A percentile compares a stretch with the other conserved stretches of the same genome.
phyloP scores from a whole-genome alignment of 2,113 vertebrate genomes.

The Pitta sordida region DNA sequence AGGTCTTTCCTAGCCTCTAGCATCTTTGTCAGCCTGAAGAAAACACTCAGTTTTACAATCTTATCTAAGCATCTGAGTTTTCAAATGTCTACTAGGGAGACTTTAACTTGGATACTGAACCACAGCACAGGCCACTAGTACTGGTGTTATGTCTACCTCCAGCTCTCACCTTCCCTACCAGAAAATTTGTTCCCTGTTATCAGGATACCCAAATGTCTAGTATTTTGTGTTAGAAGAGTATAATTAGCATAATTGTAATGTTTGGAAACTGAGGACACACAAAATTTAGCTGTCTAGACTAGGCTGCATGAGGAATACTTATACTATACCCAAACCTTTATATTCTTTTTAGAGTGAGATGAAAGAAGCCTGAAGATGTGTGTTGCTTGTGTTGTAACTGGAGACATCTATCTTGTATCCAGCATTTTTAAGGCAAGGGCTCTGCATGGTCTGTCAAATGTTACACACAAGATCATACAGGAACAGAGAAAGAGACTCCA shows the following conservation, averaged over 20 bases:
- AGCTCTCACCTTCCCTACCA: not conserved
- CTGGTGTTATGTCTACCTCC: not conserved
- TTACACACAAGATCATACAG: not conserved
- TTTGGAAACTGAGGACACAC: not conserved
- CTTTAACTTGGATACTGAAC: not conserved
- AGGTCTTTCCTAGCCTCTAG: not conserved
- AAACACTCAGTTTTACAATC: not conserved
- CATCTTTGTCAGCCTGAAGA: not conserved
- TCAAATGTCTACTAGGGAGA: not conserved
- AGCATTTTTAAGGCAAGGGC: not conserved
- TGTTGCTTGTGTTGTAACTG: not conserved
- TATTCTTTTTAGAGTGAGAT: not conserved
- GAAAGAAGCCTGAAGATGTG: not conserved
- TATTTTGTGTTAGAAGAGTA: not conserved
- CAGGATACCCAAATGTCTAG: not conserved
- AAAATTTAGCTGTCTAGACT: not conserved
- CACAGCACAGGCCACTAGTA: not conserved
- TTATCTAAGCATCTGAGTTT: not conserved
- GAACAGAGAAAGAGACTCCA: not conserved
- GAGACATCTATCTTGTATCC: not conserved
- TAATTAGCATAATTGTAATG: not conserved
- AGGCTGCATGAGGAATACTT: not conserved
- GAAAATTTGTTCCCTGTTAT: not conserved
- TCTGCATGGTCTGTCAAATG: not conserved
- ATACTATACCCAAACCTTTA: not conserved